Percentiles rank a stretch among this genome's conserved stretches.
Evolutionary conservation across 1,140 invertebrate species (phyloP).

Genomic region (Cydia amplana): DNA sequence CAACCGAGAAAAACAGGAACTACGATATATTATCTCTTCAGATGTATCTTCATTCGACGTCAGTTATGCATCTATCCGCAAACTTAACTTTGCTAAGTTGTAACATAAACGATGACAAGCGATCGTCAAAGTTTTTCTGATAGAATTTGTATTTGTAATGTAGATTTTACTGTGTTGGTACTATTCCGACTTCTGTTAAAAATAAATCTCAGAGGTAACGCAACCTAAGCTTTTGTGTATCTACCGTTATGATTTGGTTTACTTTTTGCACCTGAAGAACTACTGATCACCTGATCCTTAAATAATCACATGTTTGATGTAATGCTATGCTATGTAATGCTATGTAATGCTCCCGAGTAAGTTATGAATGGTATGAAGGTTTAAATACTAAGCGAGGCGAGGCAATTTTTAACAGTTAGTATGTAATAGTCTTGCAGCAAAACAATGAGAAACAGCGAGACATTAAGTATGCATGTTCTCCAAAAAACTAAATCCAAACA

Average conservation of each 20-base stretch:
- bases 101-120: slow-evolving; percentile 25
- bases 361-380: too few relatives aligned
- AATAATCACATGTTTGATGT: too few relatives aligned
- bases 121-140: slow-evolving; percentile 9
- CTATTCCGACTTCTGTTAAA: background rate
- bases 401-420: too few relatives aligned
- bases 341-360: too few relatives aligned
- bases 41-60: background rate
- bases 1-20: background rate
- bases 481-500: background rate
- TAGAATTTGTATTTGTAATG: slow-evolving; percentile 25
- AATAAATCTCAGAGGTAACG: background rate
- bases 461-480: too few relatives aligned
- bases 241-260: too few relatives aligned
- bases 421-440: too few relatives aligned
- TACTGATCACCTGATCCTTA: too few relatives aligned
- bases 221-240: background rate
- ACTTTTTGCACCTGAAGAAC: too few relatives aligned
- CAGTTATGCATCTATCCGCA: background rate
- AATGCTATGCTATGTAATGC: too few relatives aligned
- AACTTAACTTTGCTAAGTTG: background rate
- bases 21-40: background rate
- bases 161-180: slow-evolving; percentile 15
- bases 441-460: too few relatives aligned
- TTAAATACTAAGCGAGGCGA: too few relatives aligned